Conservation (phyloP, 2,113 vertebrate species). For the Pseudorectes ferrugineus region DNA sequence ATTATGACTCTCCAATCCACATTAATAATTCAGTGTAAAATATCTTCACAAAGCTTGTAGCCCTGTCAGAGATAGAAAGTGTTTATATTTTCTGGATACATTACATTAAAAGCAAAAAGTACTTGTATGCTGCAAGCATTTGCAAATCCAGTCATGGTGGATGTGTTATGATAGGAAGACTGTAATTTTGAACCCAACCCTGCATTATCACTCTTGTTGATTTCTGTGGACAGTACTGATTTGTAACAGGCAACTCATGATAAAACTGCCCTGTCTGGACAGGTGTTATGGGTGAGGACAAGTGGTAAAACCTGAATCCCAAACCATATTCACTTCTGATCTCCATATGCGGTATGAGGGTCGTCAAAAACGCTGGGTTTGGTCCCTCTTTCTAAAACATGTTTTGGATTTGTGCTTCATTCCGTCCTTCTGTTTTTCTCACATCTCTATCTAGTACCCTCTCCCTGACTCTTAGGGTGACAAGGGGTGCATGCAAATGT, state of each 20-base stretch:
- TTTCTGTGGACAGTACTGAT: neutral
- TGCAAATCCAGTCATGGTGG: neutral
- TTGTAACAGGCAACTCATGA: neutral
- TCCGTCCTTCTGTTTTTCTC: neutral
- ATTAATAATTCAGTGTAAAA: conserved; percentile 54
- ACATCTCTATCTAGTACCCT: neutral
- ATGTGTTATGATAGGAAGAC: neutral
- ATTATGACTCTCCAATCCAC: conserved; percentile 11
- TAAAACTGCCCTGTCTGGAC: neutral
- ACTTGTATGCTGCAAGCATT: neutral
- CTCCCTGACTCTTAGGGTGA: neutral
- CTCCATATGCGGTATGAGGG: neutral
- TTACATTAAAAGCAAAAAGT: neutral
- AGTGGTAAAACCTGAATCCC: neutral
- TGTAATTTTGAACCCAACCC: neutral
- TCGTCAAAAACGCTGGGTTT: neutral
- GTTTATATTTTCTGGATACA: neutral
- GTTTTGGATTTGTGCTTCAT: neutral
- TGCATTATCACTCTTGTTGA: neutral
- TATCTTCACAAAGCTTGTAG: neutral
- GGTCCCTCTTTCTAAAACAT: neutral
- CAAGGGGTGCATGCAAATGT: neutral
- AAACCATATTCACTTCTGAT: neutral
- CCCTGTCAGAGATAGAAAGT: neutral
- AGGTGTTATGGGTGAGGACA: neutral